phyloP scores from a whole-genome alignment of 1,140 invertebrate genomes.

The Cylas formicarius region DNA sequence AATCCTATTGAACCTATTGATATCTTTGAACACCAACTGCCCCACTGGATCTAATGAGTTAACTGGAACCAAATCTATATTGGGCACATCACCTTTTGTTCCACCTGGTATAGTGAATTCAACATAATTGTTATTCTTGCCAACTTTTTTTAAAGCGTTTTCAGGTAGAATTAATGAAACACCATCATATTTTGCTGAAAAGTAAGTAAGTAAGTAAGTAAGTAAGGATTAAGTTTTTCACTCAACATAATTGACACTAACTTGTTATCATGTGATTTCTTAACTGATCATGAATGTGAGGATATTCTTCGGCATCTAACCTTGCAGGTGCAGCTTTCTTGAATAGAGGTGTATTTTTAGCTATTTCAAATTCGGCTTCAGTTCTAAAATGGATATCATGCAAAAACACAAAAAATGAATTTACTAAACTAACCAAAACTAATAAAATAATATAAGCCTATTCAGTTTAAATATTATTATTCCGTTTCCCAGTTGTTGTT shows the following conservation, averaged over 20 bases:
- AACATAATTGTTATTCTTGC: constrained; percentile 63
- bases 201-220: too few relatives aligned
- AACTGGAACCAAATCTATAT: constrained; percentile 58
- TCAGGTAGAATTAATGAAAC: constrained; percentile 28
- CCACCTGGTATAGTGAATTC: constrained; percentile 82
- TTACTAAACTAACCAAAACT: constrained; percentile 9
- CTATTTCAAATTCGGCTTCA: constrained; percentile 26
- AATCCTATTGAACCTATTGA: constrained; percentile 82
- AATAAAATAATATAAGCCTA: too few relatives aligned
- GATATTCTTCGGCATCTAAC: constrained; percentile 27
- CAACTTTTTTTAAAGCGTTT: constrained; percentile 62
- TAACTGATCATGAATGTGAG: constrained; percentile 32
- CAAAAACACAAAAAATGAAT: neutral
- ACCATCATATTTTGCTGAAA: constrained; percentile 29
- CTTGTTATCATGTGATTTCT: constrained; percentile 27
- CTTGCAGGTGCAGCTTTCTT: constrained; percentile 15
- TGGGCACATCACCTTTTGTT: constrained; percentile 53
- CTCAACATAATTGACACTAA: constrained; percentile 17
- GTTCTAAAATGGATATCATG: constrained; percentile 14
- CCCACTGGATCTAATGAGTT: constrained; percentile 76
- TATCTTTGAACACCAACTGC: constrained; percentile 78
- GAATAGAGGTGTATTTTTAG: constrained; percentile 26
- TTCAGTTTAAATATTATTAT: constrained; percentile 39
- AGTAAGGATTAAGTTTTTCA: neutral
- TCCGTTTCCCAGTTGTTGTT: constrained; percentile 46